A percentile compares a stretch with the other conserved stretches of the same genome.
Evolutionary conservation across 2,797 vertebrate genomes (phyloP).

Genomic region (Falco cherrug): DNA sequence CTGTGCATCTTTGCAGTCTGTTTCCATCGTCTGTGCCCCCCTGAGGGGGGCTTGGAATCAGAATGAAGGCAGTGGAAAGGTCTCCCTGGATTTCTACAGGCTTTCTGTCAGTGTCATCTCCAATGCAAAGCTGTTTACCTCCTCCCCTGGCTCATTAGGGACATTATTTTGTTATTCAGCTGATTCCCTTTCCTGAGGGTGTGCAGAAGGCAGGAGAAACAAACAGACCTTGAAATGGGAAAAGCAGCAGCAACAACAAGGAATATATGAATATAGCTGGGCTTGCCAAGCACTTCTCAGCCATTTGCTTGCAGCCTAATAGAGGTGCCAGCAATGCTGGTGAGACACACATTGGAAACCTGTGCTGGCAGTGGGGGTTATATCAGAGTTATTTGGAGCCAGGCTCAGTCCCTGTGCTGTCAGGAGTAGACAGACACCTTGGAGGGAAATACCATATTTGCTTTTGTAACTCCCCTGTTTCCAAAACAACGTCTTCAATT

Average conservation of each 20-base stretch:
- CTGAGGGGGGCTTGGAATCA: background rate
- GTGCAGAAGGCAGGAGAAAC: background rate
- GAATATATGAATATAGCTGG: background rate
- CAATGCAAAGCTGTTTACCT: background rate
- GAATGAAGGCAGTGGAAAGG: background rate
- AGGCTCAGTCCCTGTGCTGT: background rate
- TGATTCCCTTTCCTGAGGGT: background rate
- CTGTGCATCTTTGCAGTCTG: background rate
- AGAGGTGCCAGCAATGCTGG: background rate
- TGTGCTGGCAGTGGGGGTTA: background rate
- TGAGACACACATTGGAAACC: rapidly evolving
- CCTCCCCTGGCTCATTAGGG: background rate
- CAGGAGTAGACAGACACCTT: background rate
- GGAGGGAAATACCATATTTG: background rate
- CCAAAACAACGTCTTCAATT: background rate
- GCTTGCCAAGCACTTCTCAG: background rate
- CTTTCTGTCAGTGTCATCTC: background rate
- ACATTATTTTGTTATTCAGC: background rate
- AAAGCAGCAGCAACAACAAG: background rate
- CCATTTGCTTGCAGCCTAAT: background rate
- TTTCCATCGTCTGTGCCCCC: background rate
- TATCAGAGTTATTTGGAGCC: background rate
- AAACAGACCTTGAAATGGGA: background rate
- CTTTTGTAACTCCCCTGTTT: background rate
- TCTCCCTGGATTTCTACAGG: background rate